phyloP scores from a whole-genome alignment of 1,140 invertebrate genomes.

The Sipha flava region DNA sequence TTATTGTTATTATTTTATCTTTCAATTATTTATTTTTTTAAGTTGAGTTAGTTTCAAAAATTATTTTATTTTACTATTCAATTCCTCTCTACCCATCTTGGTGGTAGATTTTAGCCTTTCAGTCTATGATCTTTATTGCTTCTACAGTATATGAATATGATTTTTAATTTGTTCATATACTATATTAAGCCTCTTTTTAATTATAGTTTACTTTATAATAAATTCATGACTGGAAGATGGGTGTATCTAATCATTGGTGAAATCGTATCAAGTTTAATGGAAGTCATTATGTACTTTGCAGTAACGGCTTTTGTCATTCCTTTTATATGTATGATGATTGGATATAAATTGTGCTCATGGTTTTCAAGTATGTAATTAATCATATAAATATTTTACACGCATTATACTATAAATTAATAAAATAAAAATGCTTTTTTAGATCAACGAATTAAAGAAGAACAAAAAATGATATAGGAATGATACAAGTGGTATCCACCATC shows the following conservation, averaged over 20 bases:
- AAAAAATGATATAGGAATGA: neutral
- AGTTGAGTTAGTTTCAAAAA: too few species aligned
- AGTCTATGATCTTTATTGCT: too few species aligned
- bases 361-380: neutral
- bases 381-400: neutral
- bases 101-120: too few species aligned
- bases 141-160: too few species aligned
- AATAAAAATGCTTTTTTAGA: neutral
- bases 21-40: too few species aligned
- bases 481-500: too few species aligned
- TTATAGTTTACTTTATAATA: conserved; percentile 21
- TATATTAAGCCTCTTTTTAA: neutral
- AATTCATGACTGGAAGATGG: conserved; percentile 24
- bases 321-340: neutral
- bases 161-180: too few species aligned
- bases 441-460: neutral
- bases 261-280: neutral
- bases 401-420: too few species aligned
- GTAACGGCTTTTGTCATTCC: neutral
- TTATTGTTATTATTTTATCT: too few species aligned
- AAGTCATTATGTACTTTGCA: neutral
- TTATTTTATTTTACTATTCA: too few species aligned
- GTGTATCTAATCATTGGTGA: conserved; percentile 31
- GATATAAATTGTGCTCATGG: conserved; percentile 4
- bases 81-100: too few species aligned